Conservation (phyloP, 1,140 invertebrate genomes). For the Fopius arisanus region DNA sequence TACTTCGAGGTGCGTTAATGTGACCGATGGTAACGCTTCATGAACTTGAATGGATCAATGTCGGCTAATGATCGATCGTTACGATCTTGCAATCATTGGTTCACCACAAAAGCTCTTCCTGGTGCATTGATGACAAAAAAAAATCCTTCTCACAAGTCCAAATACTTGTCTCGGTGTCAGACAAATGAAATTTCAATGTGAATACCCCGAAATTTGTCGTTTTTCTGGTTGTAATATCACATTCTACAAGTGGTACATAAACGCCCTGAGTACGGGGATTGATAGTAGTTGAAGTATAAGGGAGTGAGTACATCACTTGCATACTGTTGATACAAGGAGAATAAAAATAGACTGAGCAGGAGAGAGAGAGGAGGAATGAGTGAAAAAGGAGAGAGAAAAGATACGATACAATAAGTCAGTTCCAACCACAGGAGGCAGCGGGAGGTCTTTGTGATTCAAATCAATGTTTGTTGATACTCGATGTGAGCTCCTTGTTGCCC, state of each 20-base stretch:
- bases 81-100: no score
- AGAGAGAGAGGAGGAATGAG: conserved; percentile 29
- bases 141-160: no score
- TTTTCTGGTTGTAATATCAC: neutral
- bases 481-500: conserved; percentile 39
- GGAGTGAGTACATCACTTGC: conserved; percentile 25
- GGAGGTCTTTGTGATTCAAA: conserved; percentile 61
- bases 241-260: conserved; percentile 58
- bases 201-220: neutral
- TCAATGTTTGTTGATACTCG: conserved; percentile 60
- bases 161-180: no score
- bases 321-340: conserved; percentile 5
- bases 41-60: no score
- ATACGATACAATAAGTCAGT: conserved; percentile 15
- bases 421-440: conserved; percentile 37
- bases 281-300: conserved; percentile 43
- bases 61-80: no score
- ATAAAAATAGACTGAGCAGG: neutral
- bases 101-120: no score
- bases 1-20: no score
- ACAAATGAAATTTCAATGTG: no score
- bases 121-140: no score
- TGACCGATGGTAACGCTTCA: no score
- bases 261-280: conserved; percentile 54
- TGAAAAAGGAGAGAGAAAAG: conserved; percentile 29